Percentiles rank a stretch among this genome's conserved stretches.
These are phyloP conservation scores for Nomada flava DNA, from an alignment of 2,888 invertebrate genomes.

Conservation along the genomic window DNA sequence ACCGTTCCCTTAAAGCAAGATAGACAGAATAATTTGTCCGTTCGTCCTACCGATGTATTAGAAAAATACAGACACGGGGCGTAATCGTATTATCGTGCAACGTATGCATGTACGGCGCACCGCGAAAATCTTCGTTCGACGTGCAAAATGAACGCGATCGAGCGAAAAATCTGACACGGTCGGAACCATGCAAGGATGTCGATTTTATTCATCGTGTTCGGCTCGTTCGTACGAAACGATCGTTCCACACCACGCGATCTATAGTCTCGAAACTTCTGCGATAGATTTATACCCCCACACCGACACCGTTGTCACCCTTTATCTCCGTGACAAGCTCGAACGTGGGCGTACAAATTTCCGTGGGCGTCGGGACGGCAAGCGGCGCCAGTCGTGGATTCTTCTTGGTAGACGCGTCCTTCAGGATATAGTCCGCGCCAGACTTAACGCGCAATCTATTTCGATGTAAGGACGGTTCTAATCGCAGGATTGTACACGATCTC, in stretches of 20 bases:
- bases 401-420: constrained; percentile 67
- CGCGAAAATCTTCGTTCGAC: constrained; percentile 2
- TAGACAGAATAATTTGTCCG: constrained; percentile 44
- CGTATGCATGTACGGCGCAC: background rate
- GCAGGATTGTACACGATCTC: constrained; percentile 70
- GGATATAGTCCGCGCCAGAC: constrained; percentile 66
- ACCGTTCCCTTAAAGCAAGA: background rate
- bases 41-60: constrained; percentile 25
- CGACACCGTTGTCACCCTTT: constrained; percentile 74
- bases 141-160: background rate
- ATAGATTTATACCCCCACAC: constrained; percentile 75
- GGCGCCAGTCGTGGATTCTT: constrained; percentile 73
- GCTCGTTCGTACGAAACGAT: background rate
- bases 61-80: constrained; percentile 46
- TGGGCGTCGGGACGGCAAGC: constrained; percentile 77
- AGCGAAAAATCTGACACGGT: background rate
- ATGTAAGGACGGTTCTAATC: constrained; percentile 73
- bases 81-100: constrained; percentile 5
- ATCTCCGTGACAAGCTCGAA: constrained; percentile 79
- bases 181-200: too few relatives aligned
- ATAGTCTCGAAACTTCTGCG: background rate
- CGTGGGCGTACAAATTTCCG: constrained; percentile 80
- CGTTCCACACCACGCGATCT: background rate
- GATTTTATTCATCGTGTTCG: background rate
- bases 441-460: constrained; percentile 70